A percentile compares a stretch with the other conserved stretches of the same genome.
Evolutionary conservation across 2,113 vertebrate genomes (phyloP).

Genomic region (Psilopogon haemacephalus): DNA sequence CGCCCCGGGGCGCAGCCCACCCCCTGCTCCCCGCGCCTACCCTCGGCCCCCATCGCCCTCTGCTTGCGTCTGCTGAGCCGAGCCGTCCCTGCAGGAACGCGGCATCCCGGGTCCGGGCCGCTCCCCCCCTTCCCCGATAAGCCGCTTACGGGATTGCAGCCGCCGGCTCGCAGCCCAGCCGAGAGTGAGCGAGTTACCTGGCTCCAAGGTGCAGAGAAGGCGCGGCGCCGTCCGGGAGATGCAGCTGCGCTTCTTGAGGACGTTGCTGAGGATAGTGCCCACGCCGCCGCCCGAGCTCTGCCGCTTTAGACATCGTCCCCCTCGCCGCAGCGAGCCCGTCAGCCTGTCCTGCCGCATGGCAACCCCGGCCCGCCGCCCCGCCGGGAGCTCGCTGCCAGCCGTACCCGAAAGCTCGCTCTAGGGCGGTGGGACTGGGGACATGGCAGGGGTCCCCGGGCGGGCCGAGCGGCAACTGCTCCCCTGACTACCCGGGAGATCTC

Average conservation of each 20-base stretch:
- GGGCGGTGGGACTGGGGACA: neutral
- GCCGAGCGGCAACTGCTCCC: neutral
- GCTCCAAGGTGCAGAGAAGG: slow-evolving; percentile 95
- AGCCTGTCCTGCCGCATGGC: slow-evolving; percentile 89
- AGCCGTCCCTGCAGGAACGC: neutral
- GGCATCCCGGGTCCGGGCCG: neutral
- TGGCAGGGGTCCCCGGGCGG: neutral
- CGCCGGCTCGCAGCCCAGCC: neutral
- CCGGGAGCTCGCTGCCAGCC: neutral
- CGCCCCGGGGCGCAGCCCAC: neutral
- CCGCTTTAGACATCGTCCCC: slow-evolving; percentile 81
- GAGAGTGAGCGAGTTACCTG: slow-evolving; percentile 78
- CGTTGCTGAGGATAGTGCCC: slow-evolving; percentile 92
- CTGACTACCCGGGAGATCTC: neutral
- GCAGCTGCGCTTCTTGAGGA: slow-evolving; percentile 93
- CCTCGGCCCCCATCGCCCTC: neutral
- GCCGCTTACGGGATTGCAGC: neutral
- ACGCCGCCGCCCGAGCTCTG: slow-evolving; percentile 85
- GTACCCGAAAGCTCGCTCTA: neutral
- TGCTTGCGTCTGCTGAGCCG: neutral
- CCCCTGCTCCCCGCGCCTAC: neutral
- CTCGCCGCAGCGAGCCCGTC: slow-evolving; percentile 80
- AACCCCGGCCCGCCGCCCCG: neutral
- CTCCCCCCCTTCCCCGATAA: neutral
- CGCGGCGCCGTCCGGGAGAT: slow-evolving; percentile 93